phyloP scores from a whole-genome alignment of 2,797 vertebrate species.

The Tapera naevia region DNA sequence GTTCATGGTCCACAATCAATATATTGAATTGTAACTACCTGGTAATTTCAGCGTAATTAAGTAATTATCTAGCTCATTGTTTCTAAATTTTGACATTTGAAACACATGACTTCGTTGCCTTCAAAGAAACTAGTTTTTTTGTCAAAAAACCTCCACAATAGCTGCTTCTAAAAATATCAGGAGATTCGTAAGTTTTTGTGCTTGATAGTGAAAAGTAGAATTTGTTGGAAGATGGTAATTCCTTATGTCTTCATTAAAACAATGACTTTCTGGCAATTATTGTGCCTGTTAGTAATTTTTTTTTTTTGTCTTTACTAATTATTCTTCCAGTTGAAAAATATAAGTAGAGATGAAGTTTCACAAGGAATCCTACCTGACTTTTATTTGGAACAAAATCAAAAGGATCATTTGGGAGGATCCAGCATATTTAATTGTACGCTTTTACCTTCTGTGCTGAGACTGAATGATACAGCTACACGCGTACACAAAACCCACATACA shows the following conservation, averaged over 20 bases:
- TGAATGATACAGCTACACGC: not conserved
- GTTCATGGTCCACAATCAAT: not conserved
- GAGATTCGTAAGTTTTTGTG: not conserved
- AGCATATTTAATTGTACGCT: not conserved
- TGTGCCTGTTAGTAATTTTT: not conserved
- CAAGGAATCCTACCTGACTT: not conserved
- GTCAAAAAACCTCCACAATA: not conserved
- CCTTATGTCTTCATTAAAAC: not conserved
- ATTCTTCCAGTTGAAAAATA: not conserved
- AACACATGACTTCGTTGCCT: not conserved
- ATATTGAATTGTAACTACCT: not conserved
- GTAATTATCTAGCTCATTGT: not conserved
- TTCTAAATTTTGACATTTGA: not conserved
- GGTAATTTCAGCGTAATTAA: not conserved
- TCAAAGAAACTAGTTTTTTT: not conserved
- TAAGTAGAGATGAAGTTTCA: not conserved
- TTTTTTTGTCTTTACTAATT: not conserved
- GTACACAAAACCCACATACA: too few species aligned
- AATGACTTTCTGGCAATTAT: not conserved
- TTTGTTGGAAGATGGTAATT: not conserved
- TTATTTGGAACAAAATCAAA: not conserved
- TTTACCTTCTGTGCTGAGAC: not conserved
- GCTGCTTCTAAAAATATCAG: not conserved
- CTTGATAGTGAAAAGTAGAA: not conserved
- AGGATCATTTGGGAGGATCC: not conserved